phyloP scores from a whole-genome alignment of 1,140 invertebrate genomes.

The Zeugodacus cucurbitae region DNA sequence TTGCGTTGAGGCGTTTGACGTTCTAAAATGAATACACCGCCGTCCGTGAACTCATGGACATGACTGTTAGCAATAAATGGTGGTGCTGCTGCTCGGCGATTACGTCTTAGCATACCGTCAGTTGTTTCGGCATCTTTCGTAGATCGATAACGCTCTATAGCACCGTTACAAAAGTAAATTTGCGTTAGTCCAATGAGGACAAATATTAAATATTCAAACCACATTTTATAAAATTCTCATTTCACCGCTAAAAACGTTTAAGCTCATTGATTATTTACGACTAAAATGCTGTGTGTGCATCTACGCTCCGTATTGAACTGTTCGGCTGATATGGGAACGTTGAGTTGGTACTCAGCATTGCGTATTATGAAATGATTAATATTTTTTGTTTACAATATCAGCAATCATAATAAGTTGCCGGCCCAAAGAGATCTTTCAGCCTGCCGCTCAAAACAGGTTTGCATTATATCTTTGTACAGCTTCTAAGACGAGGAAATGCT shows the following conservation, averaged over 20 bases:
- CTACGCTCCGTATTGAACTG: slow-evolving; percentile 1
- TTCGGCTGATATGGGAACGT: background rate
- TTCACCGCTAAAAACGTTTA: background rate
- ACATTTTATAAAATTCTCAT: background rate
- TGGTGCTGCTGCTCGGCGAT: background rate
- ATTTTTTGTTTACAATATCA: background rate
- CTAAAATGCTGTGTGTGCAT: background rate
- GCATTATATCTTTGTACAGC: background rate
- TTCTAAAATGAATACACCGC: background rate
- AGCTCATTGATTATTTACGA: background rate
- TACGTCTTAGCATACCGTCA: background rate
- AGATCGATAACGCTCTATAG: background rate
- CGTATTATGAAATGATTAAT: too few species aligned
- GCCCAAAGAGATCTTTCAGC: background rate
- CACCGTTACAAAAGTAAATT: background rate
- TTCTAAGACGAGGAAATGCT: background rate
- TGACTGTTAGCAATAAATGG: background rate
- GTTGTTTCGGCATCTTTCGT: background rate
- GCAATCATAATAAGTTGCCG: background rate
- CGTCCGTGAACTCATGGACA: background rate
- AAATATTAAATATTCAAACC: background rate
- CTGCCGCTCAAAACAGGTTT: background rate
- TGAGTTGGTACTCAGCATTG: background rate
- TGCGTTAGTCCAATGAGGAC: background rate
- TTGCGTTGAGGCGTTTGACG: too few species aligned